Evolutionary conservation across 2,888 invertebrate species (phyloP).

Genomic region (Trachelus tabidus): DNA sequence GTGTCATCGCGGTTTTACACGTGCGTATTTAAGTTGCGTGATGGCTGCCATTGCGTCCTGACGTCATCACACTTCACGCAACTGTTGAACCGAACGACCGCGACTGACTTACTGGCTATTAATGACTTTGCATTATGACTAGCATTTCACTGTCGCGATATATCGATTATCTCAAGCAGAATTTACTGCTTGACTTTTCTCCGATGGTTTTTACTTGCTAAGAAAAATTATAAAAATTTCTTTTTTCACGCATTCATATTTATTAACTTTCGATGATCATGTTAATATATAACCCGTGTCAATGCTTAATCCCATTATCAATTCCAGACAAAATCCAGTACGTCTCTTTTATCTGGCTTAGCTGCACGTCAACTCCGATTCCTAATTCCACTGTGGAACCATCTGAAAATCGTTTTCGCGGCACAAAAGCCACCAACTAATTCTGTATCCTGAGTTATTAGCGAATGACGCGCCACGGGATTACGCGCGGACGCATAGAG

Average conservation of each 20-base stretch:
- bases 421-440: neutral
- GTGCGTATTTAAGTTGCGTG: slow-evolving; percentile 15
- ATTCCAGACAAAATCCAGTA: neutral
- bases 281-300: neutral
- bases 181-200: neutral
- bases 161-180: neutral
- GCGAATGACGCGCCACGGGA: neutral
- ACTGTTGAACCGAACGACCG: slow-evolving; percentile 39
- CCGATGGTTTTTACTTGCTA: too few species aligned
- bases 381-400: neutral
- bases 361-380: neutral
- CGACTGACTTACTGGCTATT: neutral
- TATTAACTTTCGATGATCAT: neutral
- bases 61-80: slow-evolving; percentile 50
- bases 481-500: neutral
- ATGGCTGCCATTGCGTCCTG: slow-evolving; percentile 39
- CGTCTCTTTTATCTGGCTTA: neutral
- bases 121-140: neutral
- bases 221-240: neutral
- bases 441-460: neutral
- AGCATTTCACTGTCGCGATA: neutral
- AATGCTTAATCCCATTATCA: neutral
- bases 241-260: neutral
- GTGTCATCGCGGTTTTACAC: slow-evolving; percentile 41
- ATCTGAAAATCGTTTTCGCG: neutral